These are phyloP conservation scores for Orchestes rusci DNA, from an alignment of 2,888 invertebrate species.

Conservation along the genomic window DNA sequence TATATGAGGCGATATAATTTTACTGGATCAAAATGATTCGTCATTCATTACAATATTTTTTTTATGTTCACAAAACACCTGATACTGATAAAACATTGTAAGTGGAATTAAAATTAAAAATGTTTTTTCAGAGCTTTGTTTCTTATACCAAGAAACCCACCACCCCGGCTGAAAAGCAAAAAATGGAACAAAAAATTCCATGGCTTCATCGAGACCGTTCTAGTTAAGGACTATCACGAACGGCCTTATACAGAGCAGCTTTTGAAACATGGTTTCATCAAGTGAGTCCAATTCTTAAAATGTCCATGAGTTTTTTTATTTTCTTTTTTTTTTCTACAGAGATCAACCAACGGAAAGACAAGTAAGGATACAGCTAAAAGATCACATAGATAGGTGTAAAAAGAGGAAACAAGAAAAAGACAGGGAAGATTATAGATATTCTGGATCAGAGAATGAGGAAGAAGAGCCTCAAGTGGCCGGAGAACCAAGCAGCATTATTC, in stretches of 20 bases:
- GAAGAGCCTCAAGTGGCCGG: slow-evolving; percentile 87
- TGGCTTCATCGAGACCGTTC: slow-evolving; percentile 93
- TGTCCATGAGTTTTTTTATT: background rate
- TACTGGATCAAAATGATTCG: too few species aligned
- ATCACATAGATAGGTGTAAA: slow-evolving; percentile 97
- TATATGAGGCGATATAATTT: too few species aligned
- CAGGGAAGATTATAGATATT: slow-evolving; percentile 63
- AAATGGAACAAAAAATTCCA: slow-evolving; percentile 98
- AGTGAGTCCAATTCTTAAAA: too few species aligned
- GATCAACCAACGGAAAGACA: slow-evolving; percentile 98
- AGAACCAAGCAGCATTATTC: slow-evolving; percentile 92
- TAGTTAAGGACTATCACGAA: slow-evolving; percentile 97
- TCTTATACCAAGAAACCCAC: slow-evolving; percentile 70
- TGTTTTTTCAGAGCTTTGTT: slow-evolving; percentile 16
- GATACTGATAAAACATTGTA: background rate
- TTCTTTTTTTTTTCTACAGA: slow-evolving; percentile 43
- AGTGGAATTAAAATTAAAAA: background rate
- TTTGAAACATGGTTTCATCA: slow-evolving; percentile 94
- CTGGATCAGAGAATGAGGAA: slow-evolving; percentile 96
- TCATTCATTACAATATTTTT: too few species aligned
- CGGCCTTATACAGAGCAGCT: slow-evolving; percentile 97
- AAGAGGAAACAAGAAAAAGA: slow-evolving; percentile 89
- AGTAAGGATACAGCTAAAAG: slow-evolving; percentile 96
- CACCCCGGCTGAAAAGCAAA: slow-evolving; percentile 94
- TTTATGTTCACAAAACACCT: too few species aligned